A percentile compares a stretch with the other conserved stretches of the same genome.
Conservation (phyloP, 2,888 invertebrate genomes). For the Halocaridina rubra region DNA sequence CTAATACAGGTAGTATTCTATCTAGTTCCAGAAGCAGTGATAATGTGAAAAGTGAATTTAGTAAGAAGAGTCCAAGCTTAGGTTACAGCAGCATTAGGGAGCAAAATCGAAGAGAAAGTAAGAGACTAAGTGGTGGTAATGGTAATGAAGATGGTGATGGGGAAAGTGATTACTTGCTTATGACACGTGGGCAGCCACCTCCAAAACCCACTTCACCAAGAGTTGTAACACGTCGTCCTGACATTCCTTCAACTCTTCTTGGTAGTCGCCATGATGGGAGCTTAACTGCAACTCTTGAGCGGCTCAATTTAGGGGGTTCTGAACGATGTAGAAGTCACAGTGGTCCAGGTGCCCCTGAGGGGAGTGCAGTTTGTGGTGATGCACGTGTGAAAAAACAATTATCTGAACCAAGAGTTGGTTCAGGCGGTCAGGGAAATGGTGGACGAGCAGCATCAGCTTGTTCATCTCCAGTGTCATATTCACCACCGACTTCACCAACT, state of each 20-base stretch:
- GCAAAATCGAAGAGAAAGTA: conserved; percentile 17
- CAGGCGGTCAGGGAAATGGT: conserved; percentile 29
- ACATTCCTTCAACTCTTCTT: conserved; percentile 47
- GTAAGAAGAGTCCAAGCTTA: background rate
- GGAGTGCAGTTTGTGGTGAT: conserved; percentile 43
- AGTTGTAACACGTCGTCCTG: conserved; percentile 39
- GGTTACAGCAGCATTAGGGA: conserved; percentile 17
- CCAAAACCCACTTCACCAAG: conserved; percentile 38
- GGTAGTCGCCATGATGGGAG: conserved; percentile 12
- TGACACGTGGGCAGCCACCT: conserved; percentile 43
- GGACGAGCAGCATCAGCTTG: conserved; percentile 59
- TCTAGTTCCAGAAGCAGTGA: background rate
- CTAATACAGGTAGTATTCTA: background rate
- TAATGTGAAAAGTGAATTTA: background rate
- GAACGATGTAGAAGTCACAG: conserved; percentile 61
- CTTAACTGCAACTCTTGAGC: conserved; percentile 39
- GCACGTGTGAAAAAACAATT: conserved; percentile 47
- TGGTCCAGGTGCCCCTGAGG: conserved; percentile 62
- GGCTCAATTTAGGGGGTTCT: conserved; percentile 37
- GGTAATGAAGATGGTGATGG: background rate
- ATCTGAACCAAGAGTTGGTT: conserved; percentile 42
- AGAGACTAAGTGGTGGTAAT: conserved; percentile 20
- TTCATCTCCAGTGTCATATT: conserved; percentile 62
- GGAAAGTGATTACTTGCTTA: conserved; percentile 43
- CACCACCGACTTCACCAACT: conserved; percentile 63